Base-by-base conservation (phyloP, 2,888 invertebrate genomes). In the Apodemia zela region DNA sequence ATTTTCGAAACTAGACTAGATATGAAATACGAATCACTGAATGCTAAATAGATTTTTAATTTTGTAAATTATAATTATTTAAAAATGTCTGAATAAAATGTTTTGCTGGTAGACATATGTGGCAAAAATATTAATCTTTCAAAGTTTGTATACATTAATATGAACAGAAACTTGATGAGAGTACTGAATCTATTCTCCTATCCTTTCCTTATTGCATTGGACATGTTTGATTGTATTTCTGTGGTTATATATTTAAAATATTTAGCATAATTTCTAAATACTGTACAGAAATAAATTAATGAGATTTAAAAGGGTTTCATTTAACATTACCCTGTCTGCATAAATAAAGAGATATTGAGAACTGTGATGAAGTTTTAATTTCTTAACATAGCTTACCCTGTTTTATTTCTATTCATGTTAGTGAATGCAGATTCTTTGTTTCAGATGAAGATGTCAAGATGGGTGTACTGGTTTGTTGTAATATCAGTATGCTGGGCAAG, bases 281-380 rank as follows among this genome's bases (percentile, higher is more conserved):
- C 17, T 63, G 63, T 72, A 66, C 64, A 67, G 57, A 64, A 71
- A 72, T 72, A 72, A 72, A 72, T 67, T 66, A 79, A 81, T 89
- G 72, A 76, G 84, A 84, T 74, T 78, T 76, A 65, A 74, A 85
- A 83, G 89, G 89, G 88, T 91, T 91, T 90, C 87, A 90, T 91
- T 91, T 91, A 79, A 85, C 75, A 73, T 81, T 79, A 80, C 82
- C 84, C 76, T 80, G 74, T 85, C 86, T 84, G 71, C 71, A 73
- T 75, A 75, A 89, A 91, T 91, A 91, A 91, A 91, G 88, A 83
- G 76, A 75, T 75, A 76, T 85, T 83, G 73, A 78, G 77, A 88
- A 87, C 81, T 73, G 73, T 85, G 81, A 73, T 89, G 91, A 84
- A 89, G 91, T 91, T 91, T 91, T 78, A 80, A 87, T 90, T 88